phyloP scores from a whole-genome alignment of 2,113 vertebrate genomes.

The Sus scrofa region DNA sequence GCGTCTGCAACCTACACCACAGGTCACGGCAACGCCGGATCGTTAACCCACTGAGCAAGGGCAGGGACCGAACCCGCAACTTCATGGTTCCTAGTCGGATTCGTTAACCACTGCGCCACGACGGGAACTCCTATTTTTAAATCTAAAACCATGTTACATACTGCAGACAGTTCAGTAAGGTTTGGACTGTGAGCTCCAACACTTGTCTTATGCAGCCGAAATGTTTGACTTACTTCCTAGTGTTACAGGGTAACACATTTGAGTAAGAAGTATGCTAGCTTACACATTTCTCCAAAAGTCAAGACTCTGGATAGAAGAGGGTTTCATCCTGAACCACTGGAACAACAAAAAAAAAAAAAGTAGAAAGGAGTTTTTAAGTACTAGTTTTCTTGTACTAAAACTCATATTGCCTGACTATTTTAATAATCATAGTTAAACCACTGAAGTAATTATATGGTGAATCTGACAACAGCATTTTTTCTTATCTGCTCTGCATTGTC shows the following conservation, averaged over 20 bases:
- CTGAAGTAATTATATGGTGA: background rate
- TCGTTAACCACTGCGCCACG: too few species aligned
- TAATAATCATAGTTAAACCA: background rate
- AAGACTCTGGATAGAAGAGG: background rate
- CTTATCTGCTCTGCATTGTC: background rate
- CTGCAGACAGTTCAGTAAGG: background rate
- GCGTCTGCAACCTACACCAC: too few species aligned
- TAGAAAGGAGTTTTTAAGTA: background rate
- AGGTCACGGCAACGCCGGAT: too few species aligned
- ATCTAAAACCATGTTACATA: background rate
- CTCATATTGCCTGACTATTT: background rate
- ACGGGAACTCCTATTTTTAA: too few species aligned
- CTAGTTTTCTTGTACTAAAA: slow-evolving; percentile 35
- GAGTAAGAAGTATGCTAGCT: background rate
- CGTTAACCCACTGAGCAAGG: too few species aligned
- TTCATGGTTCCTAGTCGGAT: too few species aligned
- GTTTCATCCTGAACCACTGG: background rate
- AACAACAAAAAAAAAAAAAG: background rate
- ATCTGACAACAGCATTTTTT: background rate
- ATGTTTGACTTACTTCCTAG: background rate
- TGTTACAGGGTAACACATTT: background rate
- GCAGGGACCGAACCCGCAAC: too few species aligned
- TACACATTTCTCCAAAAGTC: background rate
- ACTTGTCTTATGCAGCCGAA: background rate
- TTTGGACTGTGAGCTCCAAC: background rate